phyloP scores from a whole-genome alignment of 1,140 invertebrate species.

The Adoxophyes honmai region DNA sequence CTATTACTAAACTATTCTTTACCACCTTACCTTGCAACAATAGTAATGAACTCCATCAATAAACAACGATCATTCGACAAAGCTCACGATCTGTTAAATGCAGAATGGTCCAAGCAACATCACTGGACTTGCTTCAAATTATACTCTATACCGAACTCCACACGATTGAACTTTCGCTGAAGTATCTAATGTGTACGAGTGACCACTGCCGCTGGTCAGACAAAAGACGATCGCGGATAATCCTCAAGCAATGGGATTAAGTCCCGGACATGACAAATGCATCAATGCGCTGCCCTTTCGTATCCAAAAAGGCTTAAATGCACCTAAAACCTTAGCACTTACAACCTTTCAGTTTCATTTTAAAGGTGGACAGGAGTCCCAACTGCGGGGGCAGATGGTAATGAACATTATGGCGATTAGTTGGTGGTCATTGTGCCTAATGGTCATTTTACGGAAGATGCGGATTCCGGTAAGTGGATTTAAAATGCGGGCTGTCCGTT shows the following conservation, averaged over 20 bases:
- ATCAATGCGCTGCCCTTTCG: slow-evolving; percentile 26
- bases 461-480: slow-evolving; percentile 1
- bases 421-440: neutral
- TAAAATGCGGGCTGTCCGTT: neutral
- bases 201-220: slow-evolving; percentile 38
- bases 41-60: too few relatives aligned
- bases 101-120: too few relatives aligned
- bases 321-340: too few relatives aligned
- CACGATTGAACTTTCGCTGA: too few relatives aligned
- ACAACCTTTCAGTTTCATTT: too few relatives aligned
- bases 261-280: slow-evolving; percentile 48
- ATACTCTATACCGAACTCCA: too few relatives aligned
- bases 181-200: neutral
- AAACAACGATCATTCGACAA: too few relatives aligned
- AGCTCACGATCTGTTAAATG: too few relatives aligned
- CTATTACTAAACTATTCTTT: too few relatives aligned
- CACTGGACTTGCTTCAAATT: too few relatives aligned
- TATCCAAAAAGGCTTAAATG: neutral
- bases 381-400: slow-evolving; percentile 5
- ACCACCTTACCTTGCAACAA: too few relatives aligned
- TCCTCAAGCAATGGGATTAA: slow-evolving; percentile 59
- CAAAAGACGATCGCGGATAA: slow-evolving; percentile 38
- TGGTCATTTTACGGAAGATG: slow-evolving; percentile 4
- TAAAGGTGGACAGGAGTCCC: too few relatives aligned
- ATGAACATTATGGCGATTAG: neutral